A percentile compares a stretch with the other conserved stretches of the same genome.
These are phyloP conservation scores for Drosophila koepferae DNA, from an alignment of 2,888 invertebrate species.

Conservation along the genomic window DNA sequence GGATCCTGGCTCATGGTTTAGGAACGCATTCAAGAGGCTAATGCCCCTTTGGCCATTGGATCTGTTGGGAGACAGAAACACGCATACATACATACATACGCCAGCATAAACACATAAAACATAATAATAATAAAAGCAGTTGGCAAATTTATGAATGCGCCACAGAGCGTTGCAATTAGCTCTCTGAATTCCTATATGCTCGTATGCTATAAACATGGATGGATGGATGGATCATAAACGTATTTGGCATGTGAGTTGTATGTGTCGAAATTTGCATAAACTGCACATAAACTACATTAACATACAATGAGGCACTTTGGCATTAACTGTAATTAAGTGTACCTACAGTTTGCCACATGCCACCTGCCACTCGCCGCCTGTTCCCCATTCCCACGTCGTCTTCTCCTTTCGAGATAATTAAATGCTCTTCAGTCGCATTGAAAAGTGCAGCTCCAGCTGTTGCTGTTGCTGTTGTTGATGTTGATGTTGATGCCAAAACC, in stretches of 20 bases:
- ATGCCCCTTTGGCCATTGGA: slow-evolving; percentile 21
- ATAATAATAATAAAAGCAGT: slow-evolving; percentile 24
- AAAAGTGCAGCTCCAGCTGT: slow-evolving; percentile 40
- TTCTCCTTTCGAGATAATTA: slow-evolving; percentile 46
- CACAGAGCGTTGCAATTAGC: slow-evolving; percentile 48
- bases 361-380: not conserved
- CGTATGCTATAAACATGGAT: not conserved
- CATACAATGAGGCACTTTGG: slow-evolving; percentile 64
- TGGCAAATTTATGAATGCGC: slow-evolving; percentile 32
- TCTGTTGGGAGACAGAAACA: not conserved
- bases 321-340: slow-evolving; percentile 65
- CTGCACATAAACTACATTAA: slow-evolving; percentile 59
- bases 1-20: slow-evolving; percentile 22
- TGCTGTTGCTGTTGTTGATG: slow-evolving; percentile 9
- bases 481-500: slow-evolving; percentile 21
- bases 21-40: slow-evolving; percentile 21
- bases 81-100: too few relatives aligned
- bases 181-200: slow-evolving; percentile 35
- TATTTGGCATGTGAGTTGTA: slow-evolving; percentile 21
- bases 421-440: slow-evolving; percentile 47
- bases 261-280: slow-evolving; percentile 65
- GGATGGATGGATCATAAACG: slow-evolving; percentile 5
- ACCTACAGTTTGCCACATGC: slow-evolving; percentile 23
- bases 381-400: not conserved
- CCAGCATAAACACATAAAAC: slow-evolving; percentile 24